These are phyloP conservation scores for Babyrousa celebensis DNA, from an alignment of 2,797 vertebrate species.

Conservation along the genomic window DNA sequence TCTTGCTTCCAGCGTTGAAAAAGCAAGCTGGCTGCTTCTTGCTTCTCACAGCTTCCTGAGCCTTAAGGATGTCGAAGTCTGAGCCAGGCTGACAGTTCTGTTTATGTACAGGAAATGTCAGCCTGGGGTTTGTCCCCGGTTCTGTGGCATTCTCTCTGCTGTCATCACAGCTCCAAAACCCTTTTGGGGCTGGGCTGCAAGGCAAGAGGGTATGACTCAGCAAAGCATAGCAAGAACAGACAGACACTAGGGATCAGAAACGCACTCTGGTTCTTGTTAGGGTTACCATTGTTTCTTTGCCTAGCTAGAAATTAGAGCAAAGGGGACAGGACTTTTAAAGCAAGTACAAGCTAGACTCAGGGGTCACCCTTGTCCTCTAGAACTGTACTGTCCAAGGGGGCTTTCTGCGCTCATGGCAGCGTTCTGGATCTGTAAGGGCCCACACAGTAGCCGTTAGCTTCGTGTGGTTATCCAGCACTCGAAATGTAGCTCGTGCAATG, in stretches of 20 bases:
- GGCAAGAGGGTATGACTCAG: constrained; percentile 47
- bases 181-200: background rate
- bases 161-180: background rate
- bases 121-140: constrained; percentile 16
- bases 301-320: constrained; percentile 18
- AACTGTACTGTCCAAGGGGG: background rate
- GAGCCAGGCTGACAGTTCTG: constrained; percentile 56
- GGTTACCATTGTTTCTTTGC: constrained; percentile 31
- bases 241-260: background rate
- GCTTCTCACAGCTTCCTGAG: constrained; percentile 46
- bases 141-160: background rate
- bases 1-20: constrained; percentile 64
- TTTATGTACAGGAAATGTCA: background rate
- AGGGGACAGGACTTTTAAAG: background rate
- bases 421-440: background rate
- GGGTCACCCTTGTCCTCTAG: background rate
- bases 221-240: background rate
- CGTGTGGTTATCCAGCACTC: background rate
- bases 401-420: background rate
- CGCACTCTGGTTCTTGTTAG: background rate
- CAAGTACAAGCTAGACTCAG: background rate
- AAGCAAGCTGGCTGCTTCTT: constrained; percentile 56
- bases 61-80: constrained; percentile 11
- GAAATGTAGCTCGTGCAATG: background rate
- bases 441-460: background rate